Percentiles rank a stretch among this genome's conserved stretches.
Evolutionary conservation across 1,140 invertebrate species (phyloP).

Genomic region (Schlechtendalia chinensis): DNA sequence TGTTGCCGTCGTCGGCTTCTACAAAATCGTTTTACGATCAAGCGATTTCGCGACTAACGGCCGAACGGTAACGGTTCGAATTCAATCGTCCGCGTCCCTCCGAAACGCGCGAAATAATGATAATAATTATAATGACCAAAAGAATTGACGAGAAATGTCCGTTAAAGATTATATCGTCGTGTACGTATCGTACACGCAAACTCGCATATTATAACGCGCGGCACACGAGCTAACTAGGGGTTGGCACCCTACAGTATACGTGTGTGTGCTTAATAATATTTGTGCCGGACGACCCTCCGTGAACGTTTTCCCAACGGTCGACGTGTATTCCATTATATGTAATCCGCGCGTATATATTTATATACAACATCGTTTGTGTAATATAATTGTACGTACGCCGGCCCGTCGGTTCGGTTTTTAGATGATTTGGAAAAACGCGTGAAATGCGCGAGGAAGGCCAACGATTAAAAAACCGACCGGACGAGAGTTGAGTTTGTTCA

Average conservation of each 20-base stretch:
- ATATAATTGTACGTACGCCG: background rate
- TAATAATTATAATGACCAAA: too few species aligned
- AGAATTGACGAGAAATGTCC: slow-evolving; percentile 3
- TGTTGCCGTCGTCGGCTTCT: too few species aligned
- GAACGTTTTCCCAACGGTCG: background rate
- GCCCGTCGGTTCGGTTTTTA: too few species aligned
- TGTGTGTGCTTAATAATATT: slow-evolving; percentile 8
- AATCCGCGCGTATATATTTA: background rate
- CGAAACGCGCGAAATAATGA: background rate
- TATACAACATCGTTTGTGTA: background rate
- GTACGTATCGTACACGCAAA: too few species aligned
- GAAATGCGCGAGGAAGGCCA: too few species aligned
- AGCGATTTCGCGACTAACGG: background rate
- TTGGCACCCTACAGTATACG: background rate
- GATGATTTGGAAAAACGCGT: too few species aligned
- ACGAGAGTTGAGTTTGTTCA: too few species aligned
- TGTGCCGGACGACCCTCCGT: background rate
- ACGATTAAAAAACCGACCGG: too few species aligned
- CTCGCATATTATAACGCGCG: background rate
- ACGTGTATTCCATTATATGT: background rate
- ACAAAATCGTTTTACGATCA: background rate
- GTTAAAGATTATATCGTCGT: slow-evolving; percentile 5
- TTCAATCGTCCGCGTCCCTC: too few species aligned
- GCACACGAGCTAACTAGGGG: background rate
- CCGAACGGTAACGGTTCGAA: too few species aligned